Percentiles rank a stretch among this genome's conserved stretches.
Conservation (phyloP, 2,113 vertebrate genomes). For the Hippocampus zosterae region DNA sequence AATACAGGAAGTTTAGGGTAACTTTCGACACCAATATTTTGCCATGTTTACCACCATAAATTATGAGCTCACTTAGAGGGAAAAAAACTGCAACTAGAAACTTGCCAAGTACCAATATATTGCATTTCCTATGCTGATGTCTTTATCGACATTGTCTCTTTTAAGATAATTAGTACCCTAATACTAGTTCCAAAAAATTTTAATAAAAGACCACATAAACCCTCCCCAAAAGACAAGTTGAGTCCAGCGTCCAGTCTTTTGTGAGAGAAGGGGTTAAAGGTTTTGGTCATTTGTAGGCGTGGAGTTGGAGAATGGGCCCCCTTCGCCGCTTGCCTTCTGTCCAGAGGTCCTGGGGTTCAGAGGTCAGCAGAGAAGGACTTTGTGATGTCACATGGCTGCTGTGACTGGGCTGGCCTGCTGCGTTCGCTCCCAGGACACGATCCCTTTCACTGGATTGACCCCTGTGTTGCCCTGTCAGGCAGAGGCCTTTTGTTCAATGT, state of each 20-base stretch:
- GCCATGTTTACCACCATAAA: not conserved
- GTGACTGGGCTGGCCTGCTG: conserved; percentile 51
- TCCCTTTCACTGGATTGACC: conserved; percentile 50
- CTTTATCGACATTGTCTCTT: not conserved
- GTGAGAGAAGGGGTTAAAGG: conserved; percentile 62
- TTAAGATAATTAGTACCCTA: not conserved
- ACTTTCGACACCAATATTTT: not conserved
- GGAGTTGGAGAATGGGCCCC: conserved; percentile 63
- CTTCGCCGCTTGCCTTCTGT: conserved; percentile 61
- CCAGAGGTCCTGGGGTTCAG: conserved; percentile 66
- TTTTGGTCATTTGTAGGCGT: conserved; percentile 57
- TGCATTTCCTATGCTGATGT: not conserved
- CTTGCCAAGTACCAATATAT: not conserved
- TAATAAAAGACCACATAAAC: not conserved
- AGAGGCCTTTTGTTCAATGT: conserved; percentile 42
- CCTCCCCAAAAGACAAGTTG: conserved; percentile 39
- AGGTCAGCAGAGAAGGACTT: conserved; percentile 67
- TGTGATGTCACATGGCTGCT: conserved; percentile 65
- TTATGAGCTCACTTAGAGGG: not conserved
- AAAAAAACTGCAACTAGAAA: not conserved
- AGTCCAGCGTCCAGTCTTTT: conserved; percentile 28
- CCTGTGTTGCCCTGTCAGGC: conserved; percentile 53
- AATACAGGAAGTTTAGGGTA: not conserved
- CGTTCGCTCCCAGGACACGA: conserved; percentile 41
- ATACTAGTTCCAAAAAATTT: not conserved